phyloP scores from a whole-genome alignment of 2,797 vertebrate species.

The Cuniculus paca region DNA sequence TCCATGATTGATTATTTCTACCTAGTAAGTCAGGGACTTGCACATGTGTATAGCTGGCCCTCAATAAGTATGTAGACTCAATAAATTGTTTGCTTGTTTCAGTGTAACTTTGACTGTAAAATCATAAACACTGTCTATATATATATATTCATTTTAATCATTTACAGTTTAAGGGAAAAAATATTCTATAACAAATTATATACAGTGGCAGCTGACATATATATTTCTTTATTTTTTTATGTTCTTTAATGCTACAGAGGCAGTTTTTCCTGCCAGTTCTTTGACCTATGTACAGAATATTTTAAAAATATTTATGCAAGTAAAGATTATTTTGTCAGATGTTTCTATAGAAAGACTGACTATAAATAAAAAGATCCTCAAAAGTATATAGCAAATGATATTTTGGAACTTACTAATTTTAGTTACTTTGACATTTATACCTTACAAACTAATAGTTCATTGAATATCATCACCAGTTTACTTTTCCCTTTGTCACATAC shows the following conservation, averaged over 20 bases:
- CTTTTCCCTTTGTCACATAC: constrained; percentile 56
- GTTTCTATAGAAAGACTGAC: constrained; percentile 27
- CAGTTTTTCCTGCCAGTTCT: constrained; percentile 13
- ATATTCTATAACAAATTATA: neutral
- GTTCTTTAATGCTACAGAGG: constrained; percentile 24
- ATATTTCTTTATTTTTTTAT: constrained; percentile 15
- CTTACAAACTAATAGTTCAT: constrained; percentile 54
- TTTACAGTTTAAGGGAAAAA: constrained; percentile 55
- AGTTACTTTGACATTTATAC: constrained; percentile 51
- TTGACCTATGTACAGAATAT: constrained; percentile 44
- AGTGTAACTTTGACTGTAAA: constrained; percentile 24
- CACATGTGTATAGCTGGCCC: neutral
- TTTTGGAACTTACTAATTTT: constrained; percentile 60
- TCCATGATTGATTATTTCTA: constrained; percentile 41
- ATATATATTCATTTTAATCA: constrained; percentile 39
- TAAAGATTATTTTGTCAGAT: constrained; percentile 5
- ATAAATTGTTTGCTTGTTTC: constrained; percentile 34
- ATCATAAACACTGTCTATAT: neutral
- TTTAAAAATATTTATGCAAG: neutral
- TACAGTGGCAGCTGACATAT: neutral
- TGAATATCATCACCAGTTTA: constrained; percentile 39
- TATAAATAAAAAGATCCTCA: constrained; percentile 19
- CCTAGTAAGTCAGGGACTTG: neutral
- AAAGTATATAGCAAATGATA: neutral
- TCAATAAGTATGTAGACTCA: constrained; percentile 42